Evolutionary conservation across 2,888 invertebrate species (phyloP).

Genomic region (Leptinotarsa juncta): DNA sequence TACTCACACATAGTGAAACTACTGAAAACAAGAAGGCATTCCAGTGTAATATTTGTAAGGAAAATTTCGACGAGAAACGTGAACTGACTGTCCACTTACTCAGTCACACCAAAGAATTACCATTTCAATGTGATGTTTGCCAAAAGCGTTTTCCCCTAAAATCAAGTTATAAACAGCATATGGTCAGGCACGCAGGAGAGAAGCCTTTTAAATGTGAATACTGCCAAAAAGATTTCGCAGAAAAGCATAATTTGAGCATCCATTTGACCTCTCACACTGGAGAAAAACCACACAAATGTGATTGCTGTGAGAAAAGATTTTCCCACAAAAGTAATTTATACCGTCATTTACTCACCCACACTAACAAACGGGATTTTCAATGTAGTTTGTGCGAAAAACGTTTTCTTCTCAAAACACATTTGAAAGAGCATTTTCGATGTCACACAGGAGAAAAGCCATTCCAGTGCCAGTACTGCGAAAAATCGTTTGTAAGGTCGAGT

Average conservation of each 20-base stretch:
- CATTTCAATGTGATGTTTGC: slow-evolving; percentile 19
- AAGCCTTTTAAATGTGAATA: slow-evolving; percentile 23
- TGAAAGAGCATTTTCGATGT: background rate
- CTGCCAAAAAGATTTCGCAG: slow-evolving; percentile 16
- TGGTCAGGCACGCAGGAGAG: slow-evolving; percentile 6
- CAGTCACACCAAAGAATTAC: background rate
- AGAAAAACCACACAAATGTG: slow-evolving; percentile 21
- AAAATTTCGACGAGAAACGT: slow-evolving; percentile 1
- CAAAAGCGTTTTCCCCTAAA: slow-evolving; percentile 14
- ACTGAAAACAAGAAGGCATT: slow-evolving; percentile 8
- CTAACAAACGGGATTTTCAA: background rate
- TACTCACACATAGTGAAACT: slow-evolving; percentile 7
- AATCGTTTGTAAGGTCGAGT: background rate
- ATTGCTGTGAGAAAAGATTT: slow-evolving; percentile 21
- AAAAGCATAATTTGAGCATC: slow-evolving; percentile 13
- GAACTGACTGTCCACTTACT: no score
- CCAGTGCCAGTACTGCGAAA: background rate
- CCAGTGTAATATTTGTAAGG: slow-evolving; percentile 9
- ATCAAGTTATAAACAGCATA: slow-evolving; percentile 1
- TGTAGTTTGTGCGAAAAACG: background rate
- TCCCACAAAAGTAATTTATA: slow-evolving; percentile 4
- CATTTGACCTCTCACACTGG: slow-evolving; percentile 16
- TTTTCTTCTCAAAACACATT: background rate
- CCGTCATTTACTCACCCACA: background rate
- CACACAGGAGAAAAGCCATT: background rate